phyloP scores from a whole-genome alignment of 2,888 invertebrate genomes.

The Trachelus troglodyta region DNA sequence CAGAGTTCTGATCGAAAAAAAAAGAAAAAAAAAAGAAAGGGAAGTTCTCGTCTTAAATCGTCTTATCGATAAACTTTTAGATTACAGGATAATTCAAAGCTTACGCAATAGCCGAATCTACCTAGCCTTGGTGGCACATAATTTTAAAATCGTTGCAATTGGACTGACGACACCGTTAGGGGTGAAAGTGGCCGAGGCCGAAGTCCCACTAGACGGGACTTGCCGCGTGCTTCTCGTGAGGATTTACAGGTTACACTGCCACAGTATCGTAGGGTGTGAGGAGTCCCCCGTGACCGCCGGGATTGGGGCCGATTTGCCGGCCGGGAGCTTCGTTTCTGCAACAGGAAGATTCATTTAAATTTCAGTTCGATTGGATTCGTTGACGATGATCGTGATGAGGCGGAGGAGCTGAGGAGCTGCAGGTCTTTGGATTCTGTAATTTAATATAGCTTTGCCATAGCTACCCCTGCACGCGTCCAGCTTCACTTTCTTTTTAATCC shows the following conservation, averaged over 20 bases:
- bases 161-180: slow-evolving; percentile 50
- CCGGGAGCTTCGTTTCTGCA: slow-evolving; percentile 92
- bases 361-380: no score
- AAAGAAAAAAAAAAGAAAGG: not conserved
- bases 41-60: no score
- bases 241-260: slow-evolving; percentile 95
- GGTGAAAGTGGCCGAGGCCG: slow-evolving; percentile 5
- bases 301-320: slow-evolving; percentile 71
- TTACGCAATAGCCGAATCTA: slow-evolving; percentile 35
- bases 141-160: slow-evolving; percentile 34
- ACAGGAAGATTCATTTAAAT: slow-evolving; percentile 39
- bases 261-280: slow-evolving; percentile 98
- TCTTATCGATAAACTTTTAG: not conserved
- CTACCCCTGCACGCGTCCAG: no score
- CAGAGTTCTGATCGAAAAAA: no score
- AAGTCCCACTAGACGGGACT: not conserved
- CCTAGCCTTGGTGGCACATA: slow-evolving; percentile 21
- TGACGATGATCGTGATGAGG: slow-evolving; percentile 2
- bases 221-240: slow-evolving; percentile 34
- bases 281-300: slow-evolving; percentile 75
- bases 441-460: no score
- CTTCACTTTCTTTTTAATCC: no score
- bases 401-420: no score
- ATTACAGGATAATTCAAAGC: slow-evolving; percentile 15
- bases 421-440: no score